phyloP scores from a whole-genome alignment of 2,888 invertebrate species.

The Ecliptopera silaceata region DNA sequence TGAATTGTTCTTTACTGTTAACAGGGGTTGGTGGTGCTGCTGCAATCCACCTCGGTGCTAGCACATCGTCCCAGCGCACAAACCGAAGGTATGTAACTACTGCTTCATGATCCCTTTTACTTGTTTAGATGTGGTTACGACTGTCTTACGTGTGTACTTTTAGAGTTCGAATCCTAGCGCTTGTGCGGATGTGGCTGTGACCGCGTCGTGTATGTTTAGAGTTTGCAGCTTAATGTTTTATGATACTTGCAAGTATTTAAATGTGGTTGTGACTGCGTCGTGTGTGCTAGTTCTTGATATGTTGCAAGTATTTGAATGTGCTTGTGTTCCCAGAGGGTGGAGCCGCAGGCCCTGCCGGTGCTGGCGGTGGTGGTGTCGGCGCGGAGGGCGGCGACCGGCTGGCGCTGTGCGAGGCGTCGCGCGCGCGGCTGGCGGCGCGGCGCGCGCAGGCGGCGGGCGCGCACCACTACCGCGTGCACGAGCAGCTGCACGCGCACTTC shows the following conservation, averaged over 20 bases:
- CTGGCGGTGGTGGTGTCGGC: neutral
- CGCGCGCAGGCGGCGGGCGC: conserved; percentile 86
- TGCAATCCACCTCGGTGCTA: conserved; percentile 93
- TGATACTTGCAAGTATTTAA: too few relatives aligned
- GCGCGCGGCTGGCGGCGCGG: conserved; percentile 69
- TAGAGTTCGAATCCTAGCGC: too few relatives aligned
- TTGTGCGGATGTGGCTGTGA: too few relatives aligned
- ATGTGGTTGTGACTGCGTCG: too few relatives aligned
- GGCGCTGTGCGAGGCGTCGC: conserved; percentile 58
- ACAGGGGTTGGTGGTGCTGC: conserved; percentile 94
- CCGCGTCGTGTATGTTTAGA: too few relatives aligned
- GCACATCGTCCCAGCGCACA: conserved; percentile 84
- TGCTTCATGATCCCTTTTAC: too few relatives aligned
- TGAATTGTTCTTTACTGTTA: too few relatives aligned
- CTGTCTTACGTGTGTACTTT: too few relatives aligned
- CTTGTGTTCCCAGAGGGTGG: conserved; percentile 44
- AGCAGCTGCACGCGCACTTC: conserved; percentile 90
- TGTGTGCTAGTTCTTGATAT: too few relatives aligned
- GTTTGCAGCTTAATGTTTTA: too few relatives aligned
- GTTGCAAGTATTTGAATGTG: too few relatives aligned
- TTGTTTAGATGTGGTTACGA: too few relatives aligned
- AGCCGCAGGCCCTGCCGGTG: neutral
- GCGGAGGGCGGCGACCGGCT: conserved; percentile 62
- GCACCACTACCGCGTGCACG: conserved; percentile 90
- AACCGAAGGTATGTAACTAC: conserved; percentile 32